Evolutionary conservation across 2,113 vertebrate species (phyloP).

Genomic region (Sinocyclocheilus rhinocerous): DNA sequence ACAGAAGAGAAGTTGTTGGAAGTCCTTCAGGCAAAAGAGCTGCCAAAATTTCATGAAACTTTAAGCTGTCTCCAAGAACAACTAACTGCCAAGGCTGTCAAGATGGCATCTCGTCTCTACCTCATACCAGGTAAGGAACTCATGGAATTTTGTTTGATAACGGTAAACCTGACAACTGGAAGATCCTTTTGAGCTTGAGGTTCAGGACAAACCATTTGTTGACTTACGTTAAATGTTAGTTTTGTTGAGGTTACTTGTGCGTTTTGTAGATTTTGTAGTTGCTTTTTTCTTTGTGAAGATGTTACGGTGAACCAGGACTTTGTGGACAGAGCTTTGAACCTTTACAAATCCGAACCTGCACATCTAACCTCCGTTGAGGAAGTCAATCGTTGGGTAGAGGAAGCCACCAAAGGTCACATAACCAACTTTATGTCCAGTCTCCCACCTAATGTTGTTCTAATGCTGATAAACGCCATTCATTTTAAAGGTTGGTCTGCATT

Average conservation of each 20-base stretch:
- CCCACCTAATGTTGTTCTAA: conserved; percentile 76
- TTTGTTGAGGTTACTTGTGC: background rate
- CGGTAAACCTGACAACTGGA: background rate
- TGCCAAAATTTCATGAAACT: conserved; percentile 75
- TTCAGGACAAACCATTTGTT: background rate
- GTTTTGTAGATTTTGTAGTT: background rate
- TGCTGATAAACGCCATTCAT: conserved; percentile 87
- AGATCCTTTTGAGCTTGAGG: background rate
- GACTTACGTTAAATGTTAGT: background rate
- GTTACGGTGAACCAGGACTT: conserved; percentile 78
- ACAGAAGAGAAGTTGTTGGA: conserved; percentile 75
- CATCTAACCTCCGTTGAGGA: conserved; percentile 76
- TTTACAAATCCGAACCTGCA: conserved; percentile 79
- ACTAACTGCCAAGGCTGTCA: conserved; percentile 69
- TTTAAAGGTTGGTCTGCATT: conserved; percentile 80
- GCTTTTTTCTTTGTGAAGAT: conserved; percentile 66
- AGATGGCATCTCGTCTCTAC: conserved; percentile 78
- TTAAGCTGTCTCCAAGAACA: conserved; percentile 67
- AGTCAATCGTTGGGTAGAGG: conserved; percentile 88
- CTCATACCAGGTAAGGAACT: conserved; percentile 77
- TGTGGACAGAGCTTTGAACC: conserved; percentile 54
- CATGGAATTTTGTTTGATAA: background rate
- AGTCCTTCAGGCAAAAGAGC: conserved; percentile 66
- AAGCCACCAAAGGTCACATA: conserved; percentile 83
- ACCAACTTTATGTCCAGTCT: conserved; percentile 82